Conservation (phyloP, 2,888 invertebrate species). For the Zygogramma bicolorata region DNA sequence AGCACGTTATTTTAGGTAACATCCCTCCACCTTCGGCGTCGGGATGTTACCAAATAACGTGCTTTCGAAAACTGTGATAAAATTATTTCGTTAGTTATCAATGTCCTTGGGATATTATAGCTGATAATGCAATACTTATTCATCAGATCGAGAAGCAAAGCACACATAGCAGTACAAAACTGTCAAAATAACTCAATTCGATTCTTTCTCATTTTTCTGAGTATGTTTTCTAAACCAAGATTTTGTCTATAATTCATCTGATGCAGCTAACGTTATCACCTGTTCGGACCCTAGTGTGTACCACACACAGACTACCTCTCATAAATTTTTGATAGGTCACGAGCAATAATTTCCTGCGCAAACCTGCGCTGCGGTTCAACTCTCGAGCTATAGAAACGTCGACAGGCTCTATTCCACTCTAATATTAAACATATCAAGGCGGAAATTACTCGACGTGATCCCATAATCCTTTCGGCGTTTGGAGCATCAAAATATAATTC, state of each 20-base stretch:
- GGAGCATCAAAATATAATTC: conserved; percentile 46
- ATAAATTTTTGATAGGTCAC: conserved; percentile 33
- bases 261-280: background rate
- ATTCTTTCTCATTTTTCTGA: background rate
- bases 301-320: conserved; percentile 18
- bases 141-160: too few relatives aligned
- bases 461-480: conserved; percentile 47
- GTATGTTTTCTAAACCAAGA: conserved; percentile 6
- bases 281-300: background rate
- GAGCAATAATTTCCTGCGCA: conserved; percentile 39
- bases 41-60: too few relatives aligned
- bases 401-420: conserved; percentile 33
- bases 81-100: too few relatives aligned
- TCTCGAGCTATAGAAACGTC: conserved; percentile 23
- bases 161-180: too few relatives aligned
- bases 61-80: too few relatives aligned
- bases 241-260: background rate
- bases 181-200: background rate
- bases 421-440: conserved; percentile 57
- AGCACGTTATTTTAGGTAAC: too few relatives aligned
- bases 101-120: too few relatives aligned
- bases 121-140: too few relatives aligned
- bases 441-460: conserved; percentile 59
- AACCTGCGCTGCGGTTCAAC: conserved; percentile 13
- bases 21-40: too few relatives aligned